Evolutionary conservation across 2,797 vertebrate species (phyloP).

Genomic region (Xiphorhynchus erythropygius): DNA sequence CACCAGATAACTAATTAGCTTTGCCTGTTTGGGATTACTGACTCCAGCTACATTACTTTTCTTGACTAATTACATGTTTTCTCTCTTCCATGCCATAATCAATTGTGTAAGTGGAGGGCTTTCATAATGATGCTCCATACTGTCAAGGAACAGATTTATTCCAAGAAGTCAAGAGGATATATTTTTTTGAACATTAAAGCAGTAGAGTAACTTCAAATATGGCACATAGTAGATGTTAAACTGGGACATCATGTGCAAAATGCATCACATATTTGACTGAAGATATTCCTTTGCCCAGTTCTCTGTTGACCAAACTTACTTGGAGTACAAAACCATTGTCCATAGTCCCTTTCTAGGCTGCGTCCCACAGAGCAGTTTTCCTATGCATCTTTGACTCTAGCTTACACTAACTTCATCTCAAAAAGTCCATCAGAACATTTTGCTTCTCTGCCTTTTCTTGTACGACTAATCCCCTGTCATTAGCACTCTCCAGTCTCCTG

Average conservation of each 20-base stretch:
- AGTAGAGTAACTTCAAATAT: background rate
- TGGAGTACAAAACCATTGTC: rapidly evolving
- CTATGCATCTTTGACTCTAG: background rate
- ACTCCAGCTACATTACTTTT: background rate
- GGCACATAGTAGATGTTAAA: background rate
- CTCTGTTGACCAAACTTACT: background rate
- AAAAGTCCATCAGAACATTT: background rate
- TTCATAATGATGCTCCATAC: background rate
- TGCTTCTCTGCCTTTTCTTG: background rate
- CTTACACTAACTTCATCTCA: background rate
- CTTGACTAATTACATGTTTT: constrained; percentile 23
- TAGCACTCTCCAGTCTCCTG: background rate
- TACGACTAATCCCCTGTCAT: background rate
- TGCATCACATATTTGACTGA: background rate
- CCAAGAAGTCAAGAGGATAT: background rate
- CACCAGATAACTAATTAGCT: constrained; percentile 28
- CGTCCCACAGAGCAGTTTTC: background rate
- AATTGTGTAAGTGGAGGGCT: background rate
- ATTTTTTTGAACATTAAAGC: background rate
- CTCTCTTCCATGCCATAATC: background rate
- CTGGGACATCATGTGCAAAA: background rate
- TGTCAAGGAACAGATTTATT: background rate
- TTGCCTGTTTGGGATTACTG: constrained; percentile 28
- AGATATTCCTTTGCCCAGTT: background rate
- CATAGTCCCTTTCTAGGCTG: background rate